Conservation (phyloP, 2,797 vertebrate genomes). For the Urosaurus nigricauda region DNA sequence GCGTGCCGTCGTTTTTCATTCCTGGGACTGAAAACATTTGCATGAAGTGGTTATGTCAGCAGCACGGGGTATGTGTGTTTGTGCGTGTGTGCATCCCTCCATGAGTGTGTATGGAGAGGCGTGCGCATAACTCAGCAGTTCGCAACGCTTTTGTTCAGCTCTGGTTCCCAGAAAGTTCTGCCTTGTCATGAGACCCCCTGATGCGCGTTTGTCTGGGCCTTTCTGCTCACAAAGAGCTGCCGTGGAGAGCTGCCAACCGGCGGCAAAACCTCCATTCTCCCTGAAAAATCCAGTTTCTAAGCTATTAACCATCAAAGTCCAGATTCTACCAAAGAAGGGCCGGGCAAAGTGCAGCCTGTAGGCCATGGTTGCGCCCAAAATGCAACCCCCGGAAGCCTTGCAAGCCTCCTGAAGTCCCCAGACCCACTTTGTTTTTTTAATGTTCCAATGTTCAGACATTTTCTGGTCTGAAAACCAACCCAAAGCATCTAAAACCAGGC, state of each 20-base stretch:
- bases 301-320: not conserved
- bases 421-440: too few relatives aligned
- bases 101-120: too few relatives aligned
- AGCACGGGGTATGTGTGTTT: not conserved
- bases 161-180: conserved; percentile 30
- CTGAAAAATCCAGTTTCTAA: not conserved
- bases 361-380: too few relatives aligned
- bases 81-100: not conserved
- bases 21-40: not conserved
- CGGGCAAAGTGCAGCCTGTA: too few relatives aligned
- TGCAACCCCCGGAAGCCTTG: too few relatives aligned
- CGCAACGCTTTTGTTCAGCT: not conserved
- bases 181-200: not conserved
- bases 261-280: not conserved
- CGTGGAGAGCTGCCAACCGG: not conserved
- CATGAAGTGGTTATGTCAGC: not conserved
- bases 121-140: conserved; percentile 1
- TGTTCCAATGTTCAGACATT: too few relatives aligned
- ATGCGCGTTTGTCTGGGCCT: not conserved
- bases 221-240: not conserved
- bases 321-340: too few relatives aligned
- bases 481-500: too few relatives aligned
- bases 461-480: too few relatives aligned
- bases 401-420: too few relatives aligned
- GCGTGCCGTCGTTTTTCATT: too few relatives aligned